Evolutionary conservation across 2,888 invertebrate genomes (phyloP).

Genomic region (Nomada flava): DNA sequence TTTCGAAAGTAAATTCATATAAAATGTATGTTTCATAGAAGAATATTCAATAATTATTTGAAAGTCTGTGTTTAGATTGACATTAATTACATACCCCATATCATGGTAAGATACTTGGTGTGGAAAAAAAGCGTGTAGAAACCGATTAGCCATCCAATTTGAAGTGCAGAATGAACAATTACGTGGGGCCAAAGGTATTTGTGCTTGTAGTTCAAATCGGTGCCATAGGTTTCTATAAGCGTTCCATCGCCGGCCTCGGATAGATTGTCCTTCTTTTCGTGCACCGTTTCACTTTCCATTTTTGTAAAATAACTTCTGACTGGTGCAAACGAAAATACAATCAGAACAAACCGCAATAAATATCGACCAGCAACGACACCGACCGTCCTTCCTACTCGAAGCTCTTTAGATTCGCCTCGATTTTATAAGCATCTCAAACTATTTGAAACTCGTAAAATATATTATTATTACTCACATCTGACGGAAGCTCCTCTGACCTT

Average conservation of each 20-base stretch:
- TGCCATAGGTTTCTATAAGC: slow-evolving; percentile 13
- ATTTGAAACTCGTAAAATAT: not conserved
- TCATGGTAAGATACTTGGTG: slow-evolving; percentile 47
- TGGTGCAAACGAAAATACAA: no score
- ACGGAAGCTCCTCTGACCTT: slow-evolving; percentile 7
- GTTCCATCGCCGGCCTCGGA: slow-evolving; percentile 33
- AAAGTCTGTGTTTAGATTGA: not conserved
- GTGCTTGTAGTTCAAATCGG: slow-evolving; percentile 59
- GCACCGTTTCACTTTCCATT: slow-evolving; percentile 21
- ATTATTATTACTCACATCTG: slow-evolving; percentile 9
- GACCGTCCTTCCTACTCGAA: not conserved
- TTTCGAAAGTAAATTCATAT: no score
- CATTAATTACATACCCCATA: slow-evolving; percentile 60
- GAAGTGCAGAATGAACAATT: slow-evolving; percentile 14
- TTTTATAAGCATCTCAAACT: slow-evolving; percentile 5
- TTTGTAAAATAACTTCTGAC: not conserved
- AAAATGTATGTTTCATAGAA: no score
- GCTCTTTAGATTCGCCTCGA: not conserved
- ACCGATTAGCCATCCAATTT: slow-evolving; percentile 44
- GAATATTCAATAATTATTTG: no score
- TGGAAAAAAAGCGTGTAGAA: slow-evolving; percentile 42
- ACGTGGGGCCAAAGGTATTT: slow-evolving; percentile 20
- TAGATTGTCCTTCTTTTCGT: not conserved
- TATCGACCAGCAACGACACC: no score
- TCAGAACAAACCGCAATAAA: no score